Conservation (phyloP, 92 coral and sea anemone species). For the Diadumene lineata region DNA sequence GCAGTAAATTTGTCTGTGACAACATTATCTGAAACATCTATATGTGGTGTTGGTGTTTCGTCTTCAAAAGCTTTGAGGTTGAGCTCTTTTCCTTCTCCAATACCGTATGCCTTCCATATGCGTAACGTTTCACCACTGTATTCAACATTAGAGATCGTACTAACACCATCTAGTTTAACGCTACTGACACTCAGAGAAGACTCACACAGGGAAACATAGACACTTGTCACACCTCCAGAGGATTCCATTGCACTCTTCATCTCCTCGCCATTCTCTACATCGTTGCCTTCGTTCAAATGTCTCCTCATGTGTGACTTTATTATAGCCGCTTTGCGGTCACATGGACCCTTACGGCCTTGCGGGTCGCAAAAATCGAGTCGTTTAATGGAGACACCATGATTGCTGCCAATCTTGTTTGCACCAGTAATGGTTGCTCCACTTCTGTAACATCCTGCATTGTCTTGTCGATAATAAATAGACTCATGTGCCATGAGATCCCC, state of each 20-base stretch:
- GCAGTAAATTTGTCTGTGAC: slow-evolving; percentile 7
- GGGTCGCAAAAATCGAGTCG: slow-evolving; percentile 69
- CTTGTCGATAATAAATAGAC: slow-evolving; percentile 56
- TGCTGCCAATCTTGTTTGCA: slow-evolving; percentile 37
- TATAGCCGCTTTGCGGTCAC: slow-evolving; percentile 67
- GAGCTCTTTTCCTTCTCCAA: slow-evolving; percentile 62
- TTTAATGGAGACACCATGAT: slow-evolving; percentile 43
- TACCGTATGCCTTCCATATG: slow-evolving; percentile 64
- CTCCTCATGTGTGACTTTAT: slow-evolving; percentile 55
- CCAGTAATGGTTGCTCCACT: slow-evolving; percentile 58
- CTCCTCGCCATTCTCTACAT: slow-evolving; percentile 47
- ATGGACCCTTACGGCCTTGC: slow-evolving; percentile 75
- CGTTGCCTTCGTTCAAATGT: slow-evolving; percentile 62
- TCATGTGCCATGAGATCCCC: slow-evolving; percentile 52
- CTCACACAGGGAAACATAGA: slow-evolving; percentile 45
- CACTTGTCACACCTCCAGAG: slow-evolving; percentile 59
- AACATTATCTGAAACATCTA: slow-evolving; percentile 12
- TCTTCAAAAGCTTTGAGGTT: too few relatives aligned
- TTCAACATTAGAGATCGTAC: slow-evolving; percentile 49
- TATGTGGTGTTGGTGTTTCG: neutral
- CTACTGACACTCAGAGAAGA: neutral
- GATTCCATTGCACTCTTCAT: slow-evolving; percentile 52
- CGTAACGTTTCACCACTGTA: slow-evolving; percentile 41
- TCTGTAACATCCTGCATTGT: slow-evolving; percentile 74
- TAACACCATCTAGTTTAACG: slow-evolving; percentile 34